Conservation (phyloP, 2,113 vertebrate species). For the Aramus guarauna region DNA sequence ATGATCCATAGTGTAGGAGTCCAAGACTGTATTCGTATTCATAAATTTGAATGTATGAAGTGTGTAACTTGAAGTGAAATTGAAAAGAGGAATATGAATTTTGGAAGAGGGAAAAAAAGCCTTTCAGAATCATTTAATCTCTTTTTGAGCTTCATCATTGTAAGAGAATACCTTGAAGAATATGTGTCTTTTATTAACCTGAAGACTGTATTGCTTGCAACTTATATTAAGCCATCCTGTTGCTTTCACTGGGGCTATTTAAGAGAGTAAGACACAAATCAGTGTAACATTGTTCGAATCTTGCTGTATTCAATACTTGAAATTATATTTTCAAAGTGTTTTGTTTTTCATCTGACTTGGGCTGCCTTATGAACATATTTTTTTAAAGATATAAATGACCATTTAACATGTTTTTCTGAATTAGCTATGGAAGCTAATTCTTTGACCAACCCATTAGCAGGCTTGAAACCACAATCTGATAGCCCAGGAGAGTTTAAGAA, state of each 20-base stretch:
- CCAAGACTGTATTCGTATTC: background rate
- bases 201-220: background rate
- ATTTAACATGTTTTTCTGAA: background rate
- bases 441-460: background rate
- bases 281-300: background rate
- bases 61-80: background rate
- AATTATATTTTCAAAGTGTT: background rate
- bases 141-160: background rate
- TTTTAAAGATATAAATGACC: background rate
- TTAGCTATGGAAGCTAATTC: background rate
- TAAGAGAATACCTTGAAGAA: background rate
- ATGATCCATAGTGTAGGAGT: background rate
- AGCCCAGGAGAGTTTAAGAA: background rate
- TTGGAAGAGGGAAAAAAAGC: background rate
- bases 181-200: background rate
- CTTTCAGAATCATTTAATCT: background rate
- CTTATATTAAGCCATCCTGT: background rate
- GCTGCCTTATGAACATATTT: background rate
- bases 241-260: background rate
- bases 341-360: background rate
- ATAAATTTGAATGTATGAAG: background rate
- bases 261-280: fast-evolving
- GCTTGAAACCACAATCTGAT: background rate
- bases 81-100: background rate
- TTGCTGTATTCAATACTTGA: background rate